Base-by-base conservation (phyloP, 2,113 vertebrate genomes). In the Ceratotherium simum region DNA sequence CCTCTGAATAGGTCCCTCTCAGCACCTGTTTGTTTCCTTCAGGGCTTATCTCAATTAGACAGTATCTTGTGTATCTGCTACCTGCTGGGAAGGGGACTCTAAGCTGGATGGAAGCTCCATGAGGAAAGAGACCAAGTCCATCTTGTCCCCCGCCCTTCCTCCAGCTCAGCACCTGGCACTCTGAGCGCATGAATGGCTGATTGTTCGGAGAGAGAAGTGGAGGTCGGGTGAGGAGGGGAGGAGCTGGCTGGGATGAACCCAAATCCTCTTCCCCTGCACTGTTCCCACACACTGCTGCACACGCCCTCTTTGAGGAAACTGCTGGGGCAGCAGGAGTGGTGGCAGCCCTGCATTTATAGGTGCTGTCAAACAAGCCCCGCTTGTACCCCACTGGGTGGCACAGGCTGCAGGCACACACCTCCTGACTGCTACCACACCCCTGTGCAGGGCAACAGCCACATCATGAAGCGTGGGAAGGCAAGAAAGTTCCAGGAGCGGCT, bases 381-480 rank as follows among this genome's bases (percentile, higher is more conserved):
- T 11, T 29, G 39, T 13, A 16, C 42, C 18, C 69, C 18, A 51
- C 39, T 42, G 36, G 70, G 42, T 23, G 46, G 39, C 25, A 20
- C 76, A 60, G 60, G 64, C 78, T 1, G 10, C 46, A 69, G 82
- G 92, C 56, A 81, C 70, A 81, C 39, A 76, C 62, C 67, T 96
- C 65, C 67, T 70, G 64, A 93, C 42, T 51, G 70, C 75, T 56
- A 93, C 96, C 86, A 93, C 90, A 83, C 95, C 91, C 80, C 56
- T 58, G 23, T 81, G 60, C 82, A 64, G 46, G 58, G 87, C 36
- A 58, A 96, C 1, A 75, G 90, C 62, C 90, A 72, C 4, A 0
- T 91, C 95, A 96, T 21, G 56, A 91, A 69, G 96, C 1, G 14
- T 95, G 89, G 94, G 92, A 97, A 86, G 64, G 62, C 70, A 79